phyloP scores from a whole-genome alignment of 2,113 vertebrate species.

The Neomonachus schauinslandi region DNA sequence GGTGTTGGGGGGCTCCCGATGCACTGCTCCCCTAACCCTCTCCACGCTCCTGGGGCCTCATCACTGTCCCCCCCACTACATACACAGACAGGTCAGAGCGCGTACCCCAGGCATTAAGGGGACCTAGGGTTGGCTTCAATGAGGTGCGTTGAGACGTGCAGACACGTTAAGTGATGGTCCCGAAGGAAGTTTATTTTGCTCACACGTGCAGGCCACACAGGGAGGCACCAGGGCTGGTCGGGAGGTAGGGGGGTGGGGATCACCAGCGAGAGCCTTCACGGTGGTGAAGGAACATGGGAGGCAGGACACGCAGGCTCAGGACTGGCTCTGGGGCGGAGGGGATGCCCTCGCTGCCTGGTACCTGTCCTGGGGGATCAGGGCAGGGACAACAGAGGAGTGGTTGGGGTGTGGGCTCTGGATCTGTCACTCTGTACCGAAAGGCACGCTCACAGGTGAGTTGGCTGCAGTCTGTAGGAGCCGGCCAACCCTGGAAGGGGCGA shows the following conservation, averaged over 20 bases:
- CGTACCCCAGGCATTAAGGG: neutral
- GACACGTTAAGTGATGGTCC: neutral
- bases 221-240: neutral
- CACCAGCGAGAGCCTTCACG: fast-evolving
- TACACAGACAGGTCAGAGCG: neutral
- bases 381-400: neutral
- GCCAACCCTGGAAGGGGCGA: neutral
- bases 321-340: neutral
- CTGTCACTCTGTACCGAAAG: neutral
- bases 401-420: neutral
- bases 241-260: neutral
- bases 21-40: neutral
- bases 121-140: neutral
- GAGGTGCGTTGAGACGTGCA: fast-evolving
- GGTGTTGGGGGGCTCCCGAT: neutral
- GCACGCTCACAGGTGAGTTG: neutral
- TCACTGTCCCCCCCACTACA: neutral
- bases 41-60: neutral
- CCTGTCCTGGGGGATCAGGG: neutral
- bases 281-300: neutral
- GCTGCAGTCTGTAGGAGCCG: neutral
- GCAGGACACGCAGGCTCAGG: neutral
- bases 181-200: neutral
- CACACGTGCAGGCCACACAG: neutral
- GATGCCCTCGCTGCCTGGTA: neutral